Evolutionary conservation across 2,888 invertebrate genomes (phyloP).

Genomic region (Aporophyla nigra): DNA sequence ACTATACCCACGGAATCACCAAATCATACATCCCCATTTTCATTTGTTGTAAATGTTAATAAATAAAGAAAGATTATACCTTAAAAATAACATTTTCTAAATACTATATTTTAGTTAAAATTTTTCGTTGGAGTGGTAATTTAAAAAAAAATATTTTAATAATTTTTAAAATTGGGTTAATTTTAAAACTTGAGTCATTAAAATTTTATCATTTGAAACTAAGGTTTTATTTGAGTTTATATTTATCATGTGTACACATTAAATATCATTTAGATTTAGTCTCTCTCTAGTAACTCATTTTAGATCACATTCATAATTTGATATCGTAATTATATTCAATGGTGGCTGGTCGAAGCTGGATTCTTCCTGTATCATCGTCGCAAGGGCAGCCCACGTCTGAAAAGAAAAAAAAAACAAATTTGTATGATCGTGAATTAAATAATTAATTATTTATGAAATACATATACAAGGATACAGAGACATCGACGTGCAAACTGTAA

Average conservation of each 20-base stretch:
- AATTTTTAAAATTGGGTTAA: not conserved
- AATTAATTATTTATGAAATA: not conserved
- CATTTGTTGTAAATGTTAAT: slow-evolving; percentile 63
- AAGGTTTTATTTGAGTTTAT: not conserved
- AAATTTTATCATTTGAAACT: not conserved
- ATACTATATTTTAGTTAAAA: not conserved
- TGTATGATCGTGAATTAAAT: not conserved
- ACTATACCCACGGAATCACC: slow-evolving; percentile 73
- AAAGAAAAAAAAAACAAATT: slow-evolving; percentile 44
- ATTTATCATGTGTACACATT: not conserved
- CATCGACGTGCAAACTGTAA: too few relatives aligned
- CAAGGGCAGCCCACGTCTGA: slow-evolving; percentile 33
- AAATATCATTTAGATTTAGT: not conserved
- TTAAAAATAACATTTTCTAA: not conserved
- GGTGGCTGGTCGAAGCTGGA: not conserved
- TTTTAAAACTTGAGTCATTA: not conserved
- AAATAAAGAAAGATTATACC: slow-evolving; percentile 42
- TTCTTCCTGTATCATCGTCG: not conserved
- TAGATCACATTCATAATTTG: not conserved
- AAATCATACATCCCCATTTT: slow-evolving; percentile 68
- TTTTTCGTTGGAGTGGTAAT: too few relatives aligned
- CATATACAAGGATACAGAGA: too few relatives aligned
- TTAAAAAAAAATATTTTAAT: not conserved
- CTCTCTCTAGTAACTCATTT: not conserved
- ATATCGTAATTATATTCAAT: not conserved